Percentiles rank a stretch among this genome's conserved stretches.
Evolutionary conservation across 2,797 vertebrate genomes (phyloP).

Genomic region (Xenentodon cancila): DNA sequence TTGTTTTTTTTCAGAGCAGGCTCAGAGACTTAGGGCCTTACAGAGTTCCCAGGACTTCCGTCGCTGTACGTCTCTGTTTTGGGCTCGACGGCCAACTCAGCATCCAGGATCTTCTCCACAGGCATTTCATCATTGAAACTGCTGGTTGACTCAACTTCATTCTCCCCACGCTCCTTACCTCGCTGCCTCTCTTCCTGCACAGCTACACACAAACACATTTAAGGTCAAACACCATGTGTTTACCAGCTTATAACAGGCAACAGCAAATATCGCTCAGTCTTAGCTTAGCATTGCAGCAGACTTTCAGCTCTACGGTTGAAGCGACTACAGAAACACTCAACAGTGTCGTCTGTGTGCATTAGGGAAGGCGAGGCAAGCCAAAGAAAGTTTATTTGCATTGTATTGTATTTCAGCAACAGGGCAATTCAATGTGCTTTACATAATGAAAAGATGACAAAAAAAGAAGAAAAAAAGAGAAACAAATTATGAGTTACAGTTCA

Average conservation of each 20-base stretch:
- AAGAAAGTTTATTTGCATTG: too few species aligned
- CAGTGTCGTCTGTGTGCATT: too few species aligned
- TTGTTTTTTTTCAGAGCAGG: background rate
- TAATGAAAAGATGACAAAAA: too few species aligned
- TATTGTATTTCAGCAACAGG: too few species aligned
- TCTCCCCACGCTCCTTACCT: conserved; percentile 90
- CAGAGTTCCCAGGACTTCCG: conserved; percentile 86
- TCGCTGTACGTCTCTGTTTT: conserved; percentile 91
- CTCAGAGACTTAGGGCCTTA: conserved; percentile 58
- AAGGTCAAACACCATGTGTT: conserved; percentile 9
- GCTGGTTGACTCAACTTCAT: conserved; percentile 87
- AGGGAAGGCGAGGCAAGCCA: too few species aligned
- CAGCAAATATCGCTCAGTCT: conserved; percentile 5
- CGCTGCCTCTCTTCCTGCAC: conserved; percentile 97
- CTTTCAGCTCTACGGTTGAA: background rate
- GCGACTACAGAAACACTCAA: background rate
- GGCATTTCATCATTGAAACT: conserved; percentile 93
- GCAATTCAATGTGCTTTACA: too few species aligned
- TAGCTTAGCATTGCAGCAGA: background rate
- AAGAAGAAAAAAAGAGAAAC: too few species aligned
- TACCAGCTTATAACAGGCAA: background rate
- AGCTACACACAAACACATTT: conserved; percentile 74
- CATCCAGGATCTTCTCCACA: conserved; percentile 96
- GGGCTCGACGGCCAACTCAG: conserved; percentile 94
- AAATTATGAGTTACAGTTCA: too few species aligned